phyloP scores from a whole-genome alignment of 1,140 invertebrate genomes.

The Ostrea edulis region DNA sequence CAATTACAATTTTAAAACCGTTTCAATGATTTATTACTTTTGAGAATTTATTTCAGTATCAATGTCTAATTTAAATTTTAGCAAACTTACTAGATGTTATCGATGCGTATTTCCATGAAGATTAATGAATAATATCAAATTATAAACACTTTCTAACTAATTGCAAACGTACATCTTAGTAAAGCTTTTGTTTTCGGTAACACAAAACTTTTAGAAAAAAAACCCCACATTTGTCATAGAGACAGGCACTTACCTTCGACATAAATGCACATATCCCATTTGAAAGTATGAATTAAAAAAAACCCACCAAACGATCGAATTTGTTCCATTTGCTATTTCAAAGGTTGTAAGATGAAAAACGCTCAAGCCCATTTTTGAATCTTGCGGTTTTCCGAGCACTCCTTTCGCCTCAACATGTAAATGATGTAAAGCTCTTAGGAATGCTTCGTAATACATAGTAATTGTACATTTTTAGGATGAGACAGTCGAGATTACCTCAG shows the following conservation, averaged over 20 bases:
- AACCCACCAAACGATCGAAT: not conserved
- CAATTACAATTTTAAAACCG: too few species aligned
- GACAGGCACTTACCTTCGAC: not conserved
- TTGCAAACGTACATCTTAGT: too few species aligned
- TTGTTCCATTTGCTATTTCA: not conserved
- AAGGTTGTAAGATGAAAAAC: not conserved
- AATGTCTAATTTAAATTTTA: too few species aligned
- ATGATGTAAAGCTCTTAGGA: constrained; percentile 11
- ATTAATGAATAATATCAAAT: too few species aligned
- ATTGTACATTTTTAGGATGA: not conserved
- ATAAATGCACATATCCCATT: not conserved
- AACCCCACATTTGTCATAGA: too few species aligned
- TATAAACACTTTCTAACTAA: too few species aligned
- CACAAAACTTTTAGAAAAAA: too few species aligned
- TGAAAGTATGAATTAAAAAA: not conserved
- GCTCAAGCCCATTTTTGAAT: not conserved
- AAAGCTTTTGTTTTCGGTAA: too few species aligned
- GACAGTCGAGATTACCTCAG: not conserved
- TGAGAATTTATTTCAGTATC: too few species aligned
- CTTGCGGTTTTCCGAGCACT: not conserved
- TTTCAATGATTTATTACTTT: too few species aligned
- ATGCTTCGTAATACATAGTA: not conserved
- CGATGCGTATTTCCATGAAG: too few species aligned
- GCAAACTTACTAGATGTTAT: too few species aligned
- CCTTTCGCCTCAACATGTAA: not conserved